phyloP scores from a whole-genome alignment of 2,113 vertebrate species.

The Reinhardtius hippoglossoides region DNA sequence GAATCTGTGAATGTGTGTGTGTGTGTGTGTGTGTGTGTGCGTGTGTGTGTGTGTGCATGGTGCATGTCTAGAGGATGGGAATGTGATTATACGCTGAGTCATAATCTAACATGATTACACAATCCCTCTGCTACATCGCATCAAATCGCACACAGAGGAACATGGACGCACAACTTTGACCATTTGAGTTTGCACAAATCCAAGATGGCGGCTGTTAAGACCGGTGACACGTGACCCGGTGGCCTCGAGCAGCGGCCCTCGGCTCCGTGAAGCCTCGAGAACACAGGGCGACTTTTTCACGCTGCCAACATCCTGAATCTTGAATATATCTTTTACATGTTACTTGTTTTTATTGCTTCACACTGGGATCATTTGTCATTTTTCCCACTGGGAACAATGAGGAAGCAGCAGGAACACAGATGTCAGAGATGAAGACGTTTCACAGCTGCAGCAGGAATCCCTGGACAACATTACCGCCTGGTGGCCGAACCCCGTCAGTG shows the following conservation, averaged over 20 bases:
- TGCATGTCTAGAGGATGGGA: not conserved
- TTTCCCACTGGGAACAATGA: not conserved
- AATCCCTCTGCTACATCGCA: not conserved
- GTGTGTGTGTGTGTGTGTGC: not conserved
- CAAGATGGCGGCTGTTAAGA: not conserved
- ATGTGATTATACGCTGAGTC: constrained; percentile 20
- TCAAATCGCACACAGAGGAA: not conserved
- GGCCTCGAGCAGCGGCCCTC: no score
- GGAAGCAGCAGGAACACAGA: no score
- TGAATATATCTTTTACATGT: no score
- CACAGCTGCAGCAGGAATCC: not conserved
- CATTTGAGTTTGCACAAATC: not conserved
- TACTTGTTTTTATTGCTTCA: no score
- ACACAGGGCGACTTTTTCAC: no score
- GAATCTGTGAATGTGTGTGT: constrained; percentile 1
- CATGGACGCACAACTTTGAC: not conserved
- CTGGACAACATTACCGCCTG: constrained; percentile 32
- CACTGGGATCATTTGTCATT: not conserved
- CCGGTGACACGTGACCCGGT: not conserved
- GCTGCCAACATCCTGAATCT: no score
- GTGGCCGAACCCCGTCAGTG: constrained; percentile 12
- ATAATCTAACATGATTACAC: constrained; percentile 21
- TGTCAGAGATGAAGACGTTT: not conserved
- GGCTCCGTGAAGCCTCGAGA: no score
- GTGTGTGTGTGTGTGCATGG: not conserved